Conservation (phyloP, 2,888 invertebrate species). For the Apodemia zela region DNA sequence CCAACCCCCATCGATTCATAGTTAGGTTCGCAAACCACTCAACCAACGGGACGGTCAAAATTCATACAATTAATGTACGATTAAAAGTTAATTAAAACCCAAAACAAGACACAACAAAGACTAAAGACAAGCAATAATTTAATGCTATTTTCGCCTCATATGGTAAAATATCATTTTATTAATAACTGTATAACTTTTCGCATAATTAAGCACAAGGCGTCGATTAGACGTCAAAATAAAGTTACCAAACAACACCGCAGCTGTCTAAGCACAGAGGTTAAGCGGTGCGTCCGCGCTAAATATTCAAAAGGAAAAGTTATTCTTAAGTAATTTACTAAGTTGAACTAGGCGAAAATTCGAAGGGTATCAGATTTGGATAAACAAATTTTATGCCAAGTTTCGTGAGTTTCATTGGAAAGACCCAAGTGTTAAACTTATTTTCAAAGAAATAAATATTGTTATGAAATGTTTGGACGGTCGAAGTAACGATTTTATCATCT, state of each 20-base stretch:
- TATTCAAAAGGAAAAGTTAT: constrained; percentile 13
- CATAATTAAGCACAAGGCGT: background rate
- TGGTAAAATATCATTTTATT: background rate
- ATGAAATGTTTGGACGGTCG: background rate
- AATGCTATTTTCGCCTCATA: too few relatives aligned
- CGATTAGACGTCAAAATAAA: background rate
- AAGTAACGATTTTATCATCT: too few relatives aligned
- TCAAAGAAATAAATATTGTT: background rate
- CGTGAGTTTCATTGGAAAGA: background rate
- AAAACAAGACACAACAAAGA: too few relatives aligned
- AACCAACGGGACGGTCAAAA: too few relatives aligned
- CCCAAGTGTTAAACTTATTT: background rate
- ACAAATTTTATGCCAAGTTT: constrained; percentile 5
- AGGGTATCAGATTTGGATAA: constrained; percentile 8
- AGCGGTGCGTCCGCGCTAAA: background rate
- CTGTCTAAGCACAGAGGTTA: background rate
- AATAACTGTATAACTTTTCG: constrained; percentile 7
- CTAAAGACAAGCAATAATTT: too few relatives aligned
- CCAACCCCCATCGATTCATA: too few relatives aligned
- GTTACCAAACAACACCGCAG: constrained; percentile 4
- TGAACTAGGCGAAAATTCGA: constrained; percentile 1
- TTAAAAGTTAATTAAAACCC: too few relatives aligned
- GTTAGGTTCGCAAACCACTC: too few relatives aligned
- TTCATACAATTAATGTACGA: too few relatives aligned
- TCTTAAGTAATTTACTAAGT: constrained; percentile 9